Base-by-base conservation (phyloP, 2,888 invertebrate species). In the Morpho achilles region DNA sequence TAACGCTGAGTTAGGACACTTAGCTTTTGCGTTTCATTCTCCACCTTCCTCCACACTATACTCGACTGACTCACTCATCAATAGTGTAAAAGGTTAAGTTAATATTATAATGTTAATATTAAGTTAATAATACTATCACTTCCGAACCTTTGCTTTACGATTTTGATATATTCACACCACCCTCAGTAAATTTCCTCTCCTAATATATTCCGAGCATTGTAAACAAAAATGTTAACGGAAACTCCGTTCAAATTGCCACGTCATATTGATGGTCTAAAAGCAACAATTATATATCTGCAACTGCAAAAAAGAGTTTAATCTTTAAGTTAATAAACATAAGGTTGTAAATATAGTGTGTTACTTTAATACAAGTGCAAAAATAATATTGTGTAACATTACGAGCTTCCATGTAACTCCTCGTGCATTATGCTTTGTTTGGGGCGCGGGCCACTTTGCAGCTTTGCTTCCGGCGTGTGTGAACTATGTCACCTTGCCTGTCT, bases 391-490 rank as follows among this genome's bases (percentile, higher is more conserved):
- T 41, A 39, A 42, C 54, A 58, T 60, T 65, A 62, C 61, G 58
- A 59, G 66, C 64, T 69, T 70, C 69, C 70, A 61, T 60, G 52
- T 45, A 58, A 41, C 51, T 57, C 57, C 52, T 49, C 42, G 59
- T 68, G 59, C 62, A 67, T 67, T 64, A 65, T 53, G 60, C 40
- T 54, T 52, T 60, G 62, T 62, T 65, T 58, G 65, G 73, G 75
- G 71, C 60, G 74, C 65, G 69, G 75, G 74, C 71, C 74, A 78
- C 77, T 75, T 78, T 79, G 86, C 88, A 88, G 86, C 87, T 87
- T 87, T 63, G 72, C 74, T 83, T 87, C 86, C 87, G 85, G 70
- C 69, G 74, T 79, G 77, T 84, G 84, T 82, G 85, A 82, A 82
- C 69, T 62, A 64, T 79, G 82, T 79, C 84, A 84, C 86, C 84